A percentile compares a stretch with the other conserved stretches of the same genome.
These are phyloP conservation scores for Ondatra zibethicus DNA, from an alignment of 2,113 vertebrate species.

Conservation along the genomic window DNA sequence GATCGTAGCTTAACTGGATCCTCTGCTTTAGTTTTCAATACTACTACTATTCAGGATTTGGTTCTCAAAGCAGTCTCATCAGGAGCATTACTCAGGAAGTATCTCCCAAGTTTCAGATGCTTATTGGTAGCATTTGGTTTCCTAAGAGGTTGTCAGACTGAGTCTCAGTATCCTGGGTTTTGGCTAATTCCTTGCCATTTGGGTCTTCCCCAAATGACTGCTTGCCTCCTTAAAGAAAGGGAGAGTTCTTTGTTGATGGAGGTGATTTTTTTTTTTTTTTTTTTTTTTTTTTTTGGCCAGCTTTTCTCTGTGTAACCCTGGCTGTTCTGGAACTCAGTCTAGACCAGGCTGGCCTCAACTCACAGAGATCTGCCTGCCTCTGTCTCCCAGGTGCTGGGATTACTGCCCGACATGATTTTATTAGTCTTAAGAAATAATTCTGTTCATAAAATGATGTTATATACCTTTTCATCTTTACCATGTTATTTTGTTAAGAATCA, in stretches of 20 bases:
- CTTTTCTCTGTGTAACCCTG: background rate
- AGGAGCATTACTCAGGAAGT: background rate
- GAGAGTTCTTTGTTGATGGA: background rate
- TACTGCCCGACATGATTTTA: background rate
- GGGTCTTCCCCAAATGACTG: background rate
- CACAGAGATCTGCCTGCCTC: background rate
- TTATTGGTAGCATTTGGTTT: slow-evolving; percentile 4
- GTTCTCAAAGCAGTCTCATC: background rate
- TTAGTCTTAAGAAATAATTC: background rate
- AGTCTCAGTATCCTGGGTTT: slow-evolving; percentile 9
- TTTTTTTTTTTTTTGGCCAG: background rate
- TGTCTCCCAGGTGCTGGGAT: background rate
- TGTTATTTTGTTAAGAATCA: background rate
- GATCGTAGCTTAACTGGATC: slow-evolving; percentile 23
- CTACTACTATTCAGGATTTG: background rate
- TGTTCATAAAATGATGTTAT: background rate
- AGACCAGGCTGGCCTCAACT: background rate
- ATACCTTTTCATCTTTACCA: background rate
- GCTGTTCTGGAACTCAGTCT: background rate
- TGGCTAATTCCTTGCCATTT: background rate
- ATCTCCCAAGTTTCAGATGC: slow-evolving; percentile 9
- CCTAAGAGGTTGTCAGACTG: background rate
- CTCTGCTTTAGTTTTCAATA: background rate
- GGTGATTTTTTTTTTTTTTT: background rate
- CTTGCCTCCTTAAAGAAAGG: background rate